Conservation (phyloP, 2,888 invertebrate species). For the Drosophila flavopinicola region DNA sequence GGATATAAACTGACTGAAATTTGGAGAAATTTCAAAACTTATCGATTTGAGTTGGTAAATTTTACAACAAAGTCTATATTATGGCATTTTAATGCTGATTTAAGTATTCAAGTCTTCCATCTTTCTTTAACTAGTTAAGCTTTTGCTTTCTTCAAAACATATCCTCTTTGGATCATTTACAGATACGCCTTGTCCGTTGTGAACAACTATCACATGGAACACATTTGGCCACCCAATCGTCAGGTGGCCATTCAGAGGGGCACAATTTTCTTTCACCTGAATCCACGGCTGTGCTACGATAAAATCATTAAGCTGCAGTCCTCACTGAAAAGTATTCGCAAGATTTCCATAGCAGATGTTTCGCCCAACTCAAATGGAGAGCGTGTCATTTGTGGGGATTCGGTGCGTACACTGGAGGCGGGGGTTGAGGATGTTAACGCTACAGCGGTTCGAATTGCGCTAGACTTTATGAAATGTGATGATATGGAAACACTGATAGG, state of each 20-base stretch:
- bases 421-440: constrained; percentile 82
- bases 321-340: constrained; percentile 52
- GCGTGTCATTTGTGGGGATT: constrained; percentile 90
- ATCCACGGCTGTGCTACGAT: constrained; percentile 88
- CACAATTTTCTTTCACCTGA: constrained; percentile 88
- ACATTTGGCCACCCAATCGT: constrained; percentile 86
- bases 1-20: too few relatives aligned
- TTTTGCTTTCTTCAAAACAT: too few relatives aligned
- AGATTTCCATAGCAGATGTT: constrained; percentile 71
- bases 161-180: neutral
- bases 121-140: too few relatives aligned
- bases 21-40: too few relatives aligned
- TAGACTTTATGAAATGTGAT: constrained; percentile 88
- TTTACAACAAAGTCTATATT: too few relatives aligned
- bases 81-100: too few relatives aligned
- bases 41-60: too few relatives aligned
- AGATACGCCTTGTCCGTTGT: constrained; percentile 86
- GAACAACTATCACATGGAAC: constrained; percentile 89
- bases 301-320: constrained; percentile 86
- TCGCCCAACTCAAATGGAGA: constrained; percentile 92
- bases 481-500: constrained; percentile 93
- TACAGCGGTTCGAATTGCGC: constrained; percentile 86
- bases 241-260: constrained; percentile 86
- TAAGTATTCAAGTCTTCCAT: too few relatives aligned
- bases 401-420: constrained; percentile 72